Conservation (phyloP, 2,888 invertebrate species). For the Phytoseiulus persimilis region DNA sequence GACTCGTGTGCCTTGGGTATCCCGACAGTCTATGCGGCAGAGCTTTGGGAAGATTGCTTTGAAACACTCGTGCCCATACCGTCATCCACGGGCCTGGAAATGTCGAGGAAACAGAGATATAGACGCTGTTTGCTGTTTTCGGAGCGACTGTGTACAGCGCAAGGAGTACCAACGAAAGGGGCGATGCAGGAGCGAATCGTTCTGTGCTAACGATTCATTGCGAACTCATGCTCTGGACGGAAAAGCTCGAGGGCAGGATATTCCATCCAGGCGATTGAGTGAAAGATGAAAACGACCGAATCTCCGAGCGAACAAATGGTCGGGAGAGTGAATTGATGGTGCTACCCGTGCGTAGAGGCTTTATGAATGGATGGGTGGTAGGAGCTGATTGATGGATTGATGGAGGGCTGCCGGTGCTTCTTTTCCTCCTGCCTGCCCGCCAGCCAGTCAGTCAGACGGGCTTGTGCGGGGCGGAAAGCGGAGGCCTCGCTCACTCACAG, state of each 20-base stretch:
- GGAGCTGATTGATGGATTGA: background rate
- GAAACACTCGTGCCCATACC: too few relatives aligned
- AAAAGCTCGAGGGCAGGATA: background rate
- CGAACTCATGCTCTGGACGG: background rate
- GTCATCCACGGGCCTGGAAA: too few relatives aligned
- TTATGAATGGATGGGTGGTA: background rate
- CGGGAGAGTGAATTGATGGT: background rate
- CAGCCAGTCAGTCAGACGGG: background rate
- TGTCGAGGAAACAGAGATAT: too few relatives aligned
- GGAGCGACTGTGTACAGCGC: too few relatives aligned
- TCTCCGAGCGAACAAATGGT: background rate
- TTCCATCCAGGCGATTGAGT: background rate
- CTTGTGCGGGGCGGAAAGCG: background rate
- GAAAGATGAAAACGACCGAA: background rate
- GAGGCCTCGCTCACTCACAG: background rate
- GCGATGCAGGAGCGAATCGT: too few relatives aligned
- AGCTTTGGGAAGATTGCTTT: too few relatives aligned
- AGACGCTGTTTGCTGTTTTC: too few relatives aligned
- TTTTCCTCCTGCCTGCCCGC: background rate
- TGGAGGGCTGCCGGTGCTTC: background rate
- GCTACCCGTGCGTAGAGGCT: background rate
- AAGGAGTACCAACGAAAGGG: too few relatives aligned
- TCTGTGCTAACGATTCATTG: background rate
- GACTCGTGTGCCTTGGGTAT: too few relatives aligned
- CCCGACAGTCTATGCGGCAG: too few relatives aligned